Evolutionary conservation across 2,888 invertebrate species (phyloP), one percentile per base, ranked within the genome.

Genomic region (Sicus ferrugineus): DNA sequence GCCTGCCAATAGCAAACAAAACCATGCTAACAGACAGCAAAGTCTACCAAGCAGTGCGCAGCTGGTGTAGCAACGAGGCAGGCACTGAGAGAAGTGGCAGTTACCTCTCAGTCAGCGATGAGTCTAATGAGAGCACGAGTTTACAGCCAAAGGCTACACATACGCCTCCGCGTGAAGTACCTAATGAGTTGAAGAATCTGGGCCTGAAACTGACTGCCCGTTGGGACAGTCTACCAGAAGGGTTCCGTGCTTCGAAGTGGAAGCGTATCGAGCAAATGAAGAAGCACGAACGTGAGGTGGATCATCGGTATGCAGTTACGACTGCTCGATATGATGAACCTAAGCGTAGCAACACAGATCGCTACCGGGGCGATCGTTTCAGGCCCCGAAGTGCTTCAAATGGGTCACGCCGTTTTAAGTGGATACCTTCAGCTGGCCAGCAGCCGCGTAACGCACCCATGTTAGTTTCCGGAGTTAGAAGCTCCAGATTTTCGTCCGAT

Each of bases 211-310:
- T 83, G 26, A 76, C 79, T 0, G 70, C 68, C 16, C 77, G 77
- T 7, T 86, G 85, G 85, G 78, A 80, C 54, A 76, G 76, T 9
- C 74, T 86, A 59, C 84, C 85, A 0, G 84, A 89, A 81, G 87
- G 89, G 28, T 97, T 96, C 84, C 91, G 94, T 82, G 97, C 97
- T 80, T 97, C 97, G 1, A 96, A 96, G 85, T 95, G 95, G 76
- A 95, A 97, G 81, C 89, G 95, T 69, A 93, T 96, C 72, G 96
- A 97, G 80, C 95, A 96, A 84, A 94, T 97, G 92, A 96, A 96
- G 81, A 95, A 95, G 81, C 96, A 96, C 81, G 97, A 97, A 86
- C 87, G 94, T 46, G 95, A 96, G 87, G 96, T 95, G 7, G 94
- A 94, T 86, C 88, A 86, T 58, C 81, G 80, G 80, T 78, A 86